A percentile compares a stretch with the other conserved stretches of the same genome.
Conservation (phyloP, 2,113 vertebrate species). For the Chlorocebus sabaeus region DNA sequence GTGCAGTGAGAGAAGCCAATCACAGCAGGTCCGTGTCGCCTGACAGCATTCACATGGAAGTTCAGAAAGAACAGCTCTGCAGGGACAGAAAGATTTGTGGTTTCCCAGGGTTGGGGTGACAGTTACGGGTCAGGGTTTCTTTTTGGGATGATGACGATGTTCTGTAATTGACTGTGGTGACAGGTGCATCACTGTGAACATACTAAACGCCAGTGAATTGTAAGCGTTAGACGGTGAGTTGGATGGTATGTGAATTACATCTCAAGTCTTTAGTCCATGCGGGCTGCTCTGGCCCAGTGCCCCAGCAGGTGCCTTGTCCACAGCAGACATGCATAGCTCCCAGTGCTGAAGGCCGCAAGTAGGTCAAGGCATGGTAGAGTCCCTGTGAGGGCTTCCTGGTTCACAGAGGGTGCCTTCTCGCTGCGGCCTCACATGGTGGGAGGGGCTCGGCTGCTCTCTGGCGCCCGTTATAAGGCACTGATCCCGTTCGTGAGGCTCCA, state of each 20-base stretch:
- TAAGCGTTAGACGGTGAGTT: too few species aligned
- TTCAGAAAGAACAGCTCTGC: background rate
- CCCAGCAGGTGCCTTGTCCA: too few species aligned
- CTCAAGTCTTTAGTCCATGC: background rate
- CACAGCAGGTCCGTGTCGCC: background rate
- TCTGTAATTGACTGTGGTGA: too few species aligned
- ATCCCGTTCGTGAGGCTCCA: too few species aligned
- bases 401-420: background rate
- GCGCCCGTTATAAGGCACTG: background rate
- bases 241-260: too few species aligned
- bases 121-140: too few species aligned
- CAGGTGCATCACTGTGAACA: too few species aligned
- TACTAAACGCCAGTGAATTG: rapidly evolving
- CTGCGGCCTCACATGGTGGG: too few species aligned
- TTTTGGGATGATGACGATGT: background rate
- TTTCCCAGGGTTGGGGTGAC: background rate
- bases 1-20: background rate
- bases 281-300: background rate
- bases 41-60: too few species aligned
- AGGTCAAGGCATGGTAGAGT: background rate
- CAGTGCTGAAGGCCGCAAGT: background rate
- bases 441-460: background rate
- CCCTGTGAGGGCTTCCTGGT: background rate
- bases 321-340: background rate
- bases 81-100: background rate